Percentiles rank a stretch among this genome's conserved stretches.
Evolutionary conservation across 2,888 invertebrate genomes (phyloP).

Genomic region (Campoplex capitator): DNA sequence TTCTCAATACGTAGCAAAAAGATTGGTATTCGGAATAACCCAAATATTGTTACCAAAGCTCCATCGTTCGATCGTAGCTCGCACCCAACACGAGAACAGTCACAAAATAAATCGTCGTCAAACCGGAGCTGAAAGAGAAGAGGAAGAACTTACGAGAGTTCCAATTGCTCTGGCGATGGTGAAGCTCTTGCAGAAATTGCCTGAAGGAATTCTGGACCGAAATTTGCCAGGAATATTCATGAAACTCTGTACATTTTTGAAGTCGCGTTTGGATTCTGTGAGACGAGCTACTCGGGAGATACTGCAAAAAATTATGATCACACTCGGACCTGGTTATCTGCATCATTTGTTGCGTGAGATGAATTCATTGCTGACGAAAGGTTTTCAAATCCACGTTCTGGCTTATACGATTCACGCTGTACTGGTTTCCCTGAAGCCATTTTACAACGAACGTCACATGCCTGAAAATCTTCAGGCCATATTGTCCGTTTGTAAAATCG

Average conservation of each 20-base stretch:
- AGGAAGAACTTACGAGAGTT: slow-evolving; percentile 95
- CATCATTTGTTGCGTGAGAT: slow-evolving; percentile 92
- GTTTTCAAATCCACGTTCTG: slow-evolving; percentile 97
- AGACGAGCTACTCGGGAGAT: slow-evolving; percentile 94
- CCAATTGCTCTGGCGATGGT: slow-evolving; percentile 97
- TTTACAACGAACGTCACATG: slow-evolving; percentile 92
- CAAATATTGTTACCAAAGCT: slow-evolving; percentile 92
- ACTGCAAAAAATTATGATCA: slow-evolving; percentile 95
- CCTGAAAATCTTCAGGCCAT: slow-evolving; percentile 92
- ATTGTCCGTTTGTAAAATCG: slow-evolving; percentile 92
- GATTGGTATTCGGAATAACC: slow-evolving; percentile 90
- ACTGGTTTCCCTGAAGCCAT: slow-evolving; percentile 89
- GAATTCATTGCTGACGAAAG: slow-evolving; percentile 91
- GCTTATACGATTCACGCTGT: slow-evolving; percentile 95
- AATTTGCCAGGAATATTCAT: slow-evolving; percentile 94
- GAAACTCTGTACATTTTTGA: slow-evolving; percentile 95
- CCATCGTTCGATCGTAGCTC: slow-evolving; percentile 89
- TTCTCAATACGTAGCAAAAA: slow-evolving; percentile 90
- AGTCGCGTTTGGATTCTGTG: slow-evolving; percentile 94
- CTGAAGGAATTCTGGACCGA: slow-evolving; percentile 89
- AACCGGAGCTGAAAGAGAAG: slow-evolving; percentile 90
- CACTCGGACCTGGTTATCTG: slow-evolving; percentile 93
- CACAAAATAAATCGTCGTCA: slow-evolving; percentile 92
- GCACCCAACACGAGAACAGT: slow-evolving; percentile 90
- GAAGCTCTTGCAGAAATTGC: slow-evolving; percentile 95